These are phyloP conservation scores for Petrocephalus schoutedeni DNA, from an alignment of 2,797 vertebrate genomes.

Conservation along the genomic window DNA sequence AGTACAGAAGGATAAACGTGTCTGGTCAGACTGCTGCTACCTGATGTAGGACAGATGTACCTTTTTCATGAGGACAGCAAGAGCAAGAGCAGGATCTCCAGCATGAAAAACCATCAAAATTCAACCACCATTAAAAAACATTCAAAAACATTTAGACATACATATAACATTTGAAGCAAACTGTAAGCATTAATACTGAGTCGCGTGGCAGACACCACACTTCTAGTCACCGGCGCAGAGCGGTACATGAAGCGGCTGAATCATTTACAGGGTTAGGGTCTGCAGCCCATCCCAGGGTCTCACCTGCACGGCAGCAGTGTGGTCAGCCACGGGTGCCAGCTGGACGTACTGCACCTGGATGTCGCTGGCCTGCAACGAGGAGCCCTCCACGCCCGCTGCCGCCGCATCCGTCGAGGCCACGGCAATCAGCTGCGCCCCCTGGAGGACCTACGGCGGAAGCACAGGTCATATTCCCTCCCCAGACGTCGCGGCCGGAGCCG, in stretches of 20 bases:
- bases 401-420: slow-evolving; percentile 86
- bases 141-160: neutral
- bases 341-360: slow-evolving; percentile 99
- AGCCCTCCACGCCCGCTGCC: slow-evolving; percentile 76
- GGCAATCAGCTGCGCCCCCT: slow-evolving; percentile 90
- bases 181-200: neutral
- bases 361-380: slow-evolving; percentile 82
- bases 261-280: neutral
- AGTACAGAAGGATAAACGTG: neutral
- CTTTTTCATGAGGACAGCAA: neutral
- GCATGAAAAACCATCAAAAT: neutral
- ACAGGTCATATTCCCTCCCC: neutral
- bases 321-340: slow-evolving; percentile 84
- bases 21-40: neutral
- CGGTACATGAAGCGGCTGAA: neutral
- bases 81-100: neutral
- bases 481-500: neutral
- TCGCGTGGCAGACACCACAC: neutral
- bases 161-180: neutral
- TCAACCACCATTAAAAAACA: neutral
- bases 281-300: slow-evolving; percentile 16
- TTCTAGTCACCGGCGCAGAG: neutral
- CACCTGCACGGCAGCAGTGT: slow-evolving; percentile 76
- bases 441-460: slow-evolving; percentile 71
- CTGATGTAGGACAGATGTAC: neutral